phyloP scores from a whole-genome alignment of 2,888 invertebrate species.

The Schrankia costaestrigalis region DNA sequence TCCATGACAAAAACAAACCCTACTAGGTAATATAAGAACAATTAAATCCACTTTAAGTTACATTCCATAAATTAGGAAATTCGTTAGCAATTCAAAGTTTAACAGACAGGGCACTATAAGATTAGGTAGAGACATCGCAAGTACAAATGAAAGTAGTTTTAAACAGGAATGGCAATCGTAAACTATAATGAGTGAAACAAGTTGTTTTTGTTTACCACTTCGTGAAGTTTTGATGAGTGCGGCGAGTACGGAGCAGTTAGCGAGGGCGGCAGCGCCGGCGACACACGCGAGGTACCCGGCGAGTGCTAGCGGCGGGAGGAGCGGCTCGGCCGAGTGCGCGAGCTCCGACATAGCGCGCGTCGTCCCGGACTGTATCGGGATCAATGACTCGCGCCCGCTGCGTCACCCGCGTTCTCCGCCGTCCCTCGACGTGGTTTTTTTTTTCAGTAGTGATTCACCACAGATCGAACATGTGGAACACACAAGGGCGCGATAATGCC shows the following conservation, averaged over 20 bases:
- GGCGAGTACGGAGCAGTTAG: conserved; percentile 65
- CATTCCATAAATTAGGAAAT: too few species aligned
- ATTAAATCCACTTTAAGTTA: too few species aligned
- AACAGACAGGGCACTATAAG: too few species aligned
- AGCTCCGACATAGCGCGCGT: conserved; percentile 65
- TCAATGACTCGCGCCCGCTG: conserved; percentile 70
- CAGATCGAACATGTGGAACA: conserved; percentile 59
- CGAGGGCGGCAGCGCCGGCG: conserved; percentile 68
- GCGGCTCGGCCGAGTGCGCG: conserved; percentile 48
- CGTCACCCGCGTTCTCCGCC: conserved; percentile 68
- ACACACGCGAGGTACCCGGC: conserved; percentile 57
- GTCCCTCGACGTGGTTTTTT: conserved; percentile 63
- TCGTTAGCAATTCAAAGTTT: too few species aligned
- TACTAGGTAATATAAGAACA: too few species aligned
- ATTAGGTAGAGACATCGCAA: too few species aligned
- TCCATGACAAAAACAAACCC: too few species aligned
- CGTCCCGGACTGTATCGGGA: conserved; percentile 71
- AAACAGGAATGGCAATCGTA: background rate
- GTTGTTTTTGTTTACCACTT: conserved; percentile 59
- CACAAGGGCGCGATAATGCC: conserved; percentile 49
- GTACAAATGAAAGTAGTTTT: background rate
- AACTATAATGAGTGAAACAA: background rate
- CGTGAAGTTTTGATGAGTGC: conserved; percentile 67
- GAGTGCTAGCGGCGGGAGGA: conserved; percentile 61
- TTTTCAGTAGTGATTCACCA: conserved; percentile 68